phyloP scores from a whole-genome alignment of 2,888 invertebrate genomes.

The Phasia obesa region DNA sequence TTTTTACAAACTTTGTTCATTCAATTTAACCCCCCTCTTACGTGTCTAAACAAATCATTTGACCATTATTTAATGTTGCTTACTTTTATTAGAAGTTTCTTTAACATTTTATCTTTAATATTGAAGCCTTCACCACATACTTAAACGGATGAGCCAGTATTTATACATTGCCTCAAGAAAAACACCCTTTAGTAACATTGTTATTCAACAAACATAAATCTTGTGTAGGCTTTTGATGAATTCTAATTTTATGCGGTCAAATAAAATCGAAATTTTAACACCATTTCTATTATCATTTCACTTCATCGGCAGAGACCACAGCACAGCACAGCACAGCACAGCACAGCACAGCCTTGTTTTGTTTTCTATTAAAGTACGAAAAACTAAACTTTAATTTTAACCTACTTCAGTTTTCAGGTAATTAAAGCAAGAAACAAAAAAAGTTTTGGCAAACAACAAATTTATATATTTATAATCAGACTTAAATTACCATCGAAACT shows the following conservation, averaged over 20 bases:
- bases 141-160: constrained; percentile 11
- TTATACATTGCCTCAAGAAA: not conserved
- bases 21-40: constrained; percentile 39
- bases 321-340: no score
- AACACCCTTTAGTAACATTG: constrained; percentile 1
- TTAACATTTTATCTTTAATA: constrained; percentile 28
- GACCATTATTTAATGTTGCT: constrained; percentile 48
- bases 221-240: constrained; percentile 25
- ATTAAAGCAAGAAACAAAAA: constrained; percentile 30
- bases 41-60: constrained; percentile 11
- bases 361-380: not conserved
- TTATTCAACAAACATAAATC: constrained; percentile 25
- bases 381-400: constrained; percentile 41
- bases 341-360: constrained; percentile 18
- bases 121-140: not conserved
- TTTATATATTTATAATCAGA: constrained; percentile 31
- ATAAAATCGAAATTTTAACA: constrained; percentile 64
- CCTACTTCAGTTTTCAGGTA: constrained; percentile 37
- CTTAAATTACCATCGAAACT: constrained; percentile 51
- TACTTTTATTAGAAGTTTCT: constrained; percentile 35
- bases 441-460: constrained; percentile 42
- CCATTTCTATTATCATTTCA: constrained; percentile 33
- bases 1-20: constrained; percentile 50
- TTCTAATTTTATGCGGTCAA: constrained; percentile 57
- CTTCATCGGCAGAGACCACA: no score